Percentiles rank a stretch among this genome's conserved stretches.
phyloP scores from a whole-genome alignment of 2,888 invertebrate species.

The Watsonalla binaria region DNA sequence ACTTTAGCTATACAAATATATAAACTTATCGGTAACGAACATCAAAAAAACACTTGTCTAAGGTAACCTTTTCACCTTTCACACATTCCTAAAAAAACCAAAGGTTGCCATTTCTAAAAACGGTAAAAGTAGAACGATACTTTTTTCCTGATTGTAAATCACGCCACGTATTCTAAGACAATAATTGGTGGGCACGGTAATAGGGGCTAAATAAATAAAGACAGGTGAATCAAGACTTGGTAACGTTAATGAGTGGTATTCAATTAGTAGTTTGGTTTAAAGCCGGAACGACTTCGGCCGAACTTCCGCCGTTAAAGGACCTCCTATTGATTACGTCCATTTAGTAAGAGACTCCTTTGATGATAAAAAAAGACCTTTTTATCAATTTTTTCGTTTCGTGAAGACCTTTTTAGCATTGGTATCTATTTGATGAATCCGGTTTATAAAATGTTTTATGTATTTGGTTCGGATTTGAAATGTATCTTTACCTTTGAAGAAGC shows the following conservation, averaged over 20 bases:
- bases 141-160: background rate
- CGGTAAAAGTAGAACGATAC: background rate
- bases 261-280: constrained; percentile 31
- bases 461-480: too few relatives aligned
- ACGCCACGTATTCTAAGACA: background rate
- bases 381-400: background rate
- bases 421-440: too few relatives aligned
- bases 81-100: too few relatives aligned
- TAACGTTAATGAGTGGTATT: constrained; percentile 22
- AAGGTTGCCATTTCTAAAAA: too few relatives aligned
- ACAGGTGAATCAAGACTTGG: constrained; percentile 3
- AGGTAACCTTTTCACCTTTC: too few relatives aligned
- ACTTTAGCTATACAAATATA: too few relatives aligned
- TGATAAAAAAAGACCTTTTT: background rate
- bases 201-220: background rate
- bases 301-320: constrained; percentile 12
- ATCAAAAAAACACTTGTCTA: too few relatives aligned
- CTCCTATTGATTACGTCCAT: constrained; percentile 9
- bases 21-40: too few relatives aligned
- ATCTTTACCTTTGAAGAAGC: too few relatives aligned
- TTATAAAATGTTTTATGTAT: too few relatives aligned
- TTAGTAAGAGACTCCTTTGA: background rate
- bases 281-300: constrained; percentile 28
- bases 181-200: background rate
- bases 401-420: too few relatives aligned